Base-by-base conservation (phyloP, 2,113 vertebrate genomes). In the Paraplagusia blochii region DNA sequence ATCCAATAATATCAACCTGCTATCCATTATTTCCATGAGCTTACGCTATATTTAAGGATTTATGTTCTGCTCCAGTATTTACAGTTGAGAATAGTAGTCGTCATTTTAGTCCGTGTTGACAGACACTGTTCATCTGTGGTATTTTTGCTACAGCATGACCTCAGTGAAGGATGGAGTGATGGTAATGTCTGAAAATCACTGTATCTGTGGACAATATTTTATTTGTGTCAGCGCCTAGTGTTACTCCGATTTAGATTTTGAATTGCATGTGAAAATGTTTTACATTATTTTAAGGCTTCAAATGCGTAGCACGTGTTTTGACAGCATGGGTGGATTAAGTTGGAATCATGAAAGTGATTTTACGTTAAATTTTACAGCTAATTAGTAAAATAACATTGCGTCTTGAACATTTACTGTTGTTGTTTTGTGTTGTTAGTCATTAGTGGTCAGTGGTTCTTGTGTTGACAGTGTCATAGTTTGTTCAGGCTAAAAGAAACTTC, bases 1-100 rank as follows among this genome's bases (percentile, higher is more conserved):
- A 14, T 67, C 69, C 15, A 8, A 53, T 73, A 22, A 66, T 51
- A 17, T 50, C 43, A 57, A 39, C 60, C 50, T 52, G 61, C 5
- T 44, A 3, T 35, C 56, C 40, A 65, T 75, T 45, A 59, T 19
- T 29, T 46, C 46, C 44, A 47, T 52, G 50, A 39, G 14, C 8
- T 16, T 44, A 16, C 22, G 36, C n/a, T 16, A 45, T 8, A 16
- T 8, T 12, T 29, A 18, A 65, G 17, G 44, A 69, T 63, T 60
- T 45, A 64, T 63, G 11, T 58, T 11, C 15, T 40, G 43, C 36
- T 55, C 16, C 44, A 40, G 51, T 35, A 16, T 44, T 29, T 71
- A 49, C 16, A 64, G 44, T 56, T 44, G 15, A 40, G 35, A 53
- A 36, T 66, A 48, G 53, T 13, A 13, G 10, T 36, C 18, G 16